Percentiles rank a stretch among this genome's conserved stretches.
Conservation (phyloP, 2,797 vertebrate species). For the Iguana delicatissima region DNA sequence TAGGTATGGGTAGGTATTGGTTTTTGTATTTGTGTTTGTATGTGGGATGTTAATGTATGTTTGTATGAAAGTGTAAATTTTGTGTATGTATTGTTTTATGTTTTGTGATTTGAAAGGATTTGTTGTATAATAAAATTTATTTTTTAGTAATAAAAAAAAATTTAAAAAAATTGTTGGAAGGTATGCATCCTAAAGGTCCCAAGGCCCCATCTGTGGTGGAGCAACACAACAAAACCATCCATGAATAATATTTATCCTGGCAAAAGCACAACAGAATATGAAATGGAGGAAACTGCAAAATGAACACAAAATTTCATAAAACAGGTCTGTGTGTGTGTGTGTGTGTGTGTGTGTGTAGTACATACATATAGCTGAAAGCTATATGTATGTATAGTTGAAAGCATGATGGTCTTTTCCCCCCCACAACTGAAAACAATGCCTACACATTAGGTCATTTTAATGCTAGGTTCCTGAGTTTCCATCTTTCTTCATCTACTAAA, state of each 20-base stretch:
- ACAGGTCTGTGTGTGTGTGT: too few relatives aligned
- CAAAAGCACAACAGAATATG: constrained; percentile 79
- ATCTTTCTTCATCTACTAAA: background rate
- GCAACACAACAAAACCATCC: constrained; percentile 79
- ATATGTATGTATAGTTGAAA: background rate
- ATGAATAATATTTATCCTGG: constrained; percentile 80
- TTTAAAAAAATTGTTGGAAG: too few relatives aligned
- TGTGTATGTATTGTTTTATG: too few relatives aligned
- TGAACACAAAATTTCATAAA: constrained; percentile 54
- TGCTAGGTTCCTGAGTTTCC: constrained; percentile 33
- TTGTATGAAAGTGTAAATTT: too few relatives aligned
- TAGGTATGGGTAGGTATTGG: too few relatives aligned
- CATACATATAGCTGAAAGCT: too few relatives aligned
- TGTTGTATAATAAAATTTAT: too few relatives aligned
- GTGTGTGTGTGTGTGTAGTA: too few relatives aligned
- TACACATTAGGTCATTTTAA: constrained; percentile 53
- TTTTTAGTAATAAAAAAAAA: too few relatives aligned
- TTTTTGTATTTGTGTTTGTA: too few relatives aligned
- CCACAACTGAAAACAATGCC: constrained; percentile 43
- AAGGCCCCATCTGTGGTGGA: constrained; percentile 41
- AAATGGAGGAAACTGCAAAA: constrained; percentile 77
- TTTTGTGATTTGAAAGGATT: too few relatives aligned
- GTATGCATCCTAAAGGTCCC: constrained; percentile 18
- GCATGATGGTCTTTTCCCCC: background rate
- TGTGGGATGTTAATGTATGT: too few relatives aligned